Evolutionary conservation across 2,113 vertebrate genomes (phyloP).

Genomic region (Varanus komodoensis): DNA sequence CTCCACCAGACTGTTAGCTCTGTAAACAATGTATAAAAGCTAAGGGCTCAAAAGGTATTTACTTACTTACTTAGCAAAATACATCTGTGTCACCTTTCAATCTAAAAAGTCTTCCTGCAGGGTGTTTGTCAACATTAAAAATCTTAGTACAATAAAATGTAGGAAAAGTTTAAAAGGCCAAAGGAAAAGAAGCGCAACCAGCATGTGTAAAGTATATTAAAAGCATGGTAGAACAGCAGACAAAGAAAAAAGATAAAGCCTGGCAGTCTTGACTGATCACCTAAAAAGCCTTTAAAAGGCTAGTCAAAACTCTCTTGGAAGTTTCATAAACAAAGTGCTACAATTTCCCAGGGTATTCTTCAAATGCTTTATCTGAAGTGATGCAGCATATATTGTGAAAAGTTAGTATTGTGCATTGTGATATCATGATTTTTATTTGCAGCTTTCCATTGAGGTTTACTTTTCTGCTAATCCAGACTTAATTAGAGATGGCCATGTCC

Average conservation of each 20-base stretch:
- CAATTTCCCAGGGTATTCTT: neutral
- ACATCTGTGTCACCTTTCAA: too few relatives aligned
- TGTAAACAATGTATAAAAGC: neutral
- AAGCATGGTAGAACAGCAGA: too few relatives aligned
- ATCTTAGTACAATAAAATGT: neutral
- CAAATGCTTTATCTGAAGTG: neutral
- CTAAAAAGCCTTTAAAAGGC: neutral
- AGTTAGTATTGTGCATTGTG: neutral
- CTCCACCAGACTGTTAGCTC: neutral
- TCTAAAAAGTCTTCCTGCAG: neutral
- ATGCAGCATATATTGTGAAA: neutral
- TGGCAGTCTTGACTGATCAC: neutral
- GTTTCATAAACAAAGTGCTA: neutral
- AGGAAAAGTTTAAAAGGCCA: neutral
- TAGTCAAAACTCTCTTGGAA: neutral
- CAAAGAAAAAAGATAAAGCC: neutral
- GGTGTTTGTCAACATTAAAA: neutral
- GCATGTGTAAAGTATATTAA: neutral
- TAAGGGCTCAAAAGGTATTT: neutral
- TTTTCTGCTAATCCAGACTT: neutral
- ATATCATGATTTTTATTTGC: neutral
- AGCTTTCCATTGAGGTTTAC: neutral
- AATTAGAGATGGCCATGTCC: neutral
- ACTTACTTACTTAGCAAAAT: neutral
- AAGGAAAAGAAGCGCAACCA: neutral